Conservation (phyloP, 2,113 vertebrate species). For the Herpetotheres cachinnans region DNA sequence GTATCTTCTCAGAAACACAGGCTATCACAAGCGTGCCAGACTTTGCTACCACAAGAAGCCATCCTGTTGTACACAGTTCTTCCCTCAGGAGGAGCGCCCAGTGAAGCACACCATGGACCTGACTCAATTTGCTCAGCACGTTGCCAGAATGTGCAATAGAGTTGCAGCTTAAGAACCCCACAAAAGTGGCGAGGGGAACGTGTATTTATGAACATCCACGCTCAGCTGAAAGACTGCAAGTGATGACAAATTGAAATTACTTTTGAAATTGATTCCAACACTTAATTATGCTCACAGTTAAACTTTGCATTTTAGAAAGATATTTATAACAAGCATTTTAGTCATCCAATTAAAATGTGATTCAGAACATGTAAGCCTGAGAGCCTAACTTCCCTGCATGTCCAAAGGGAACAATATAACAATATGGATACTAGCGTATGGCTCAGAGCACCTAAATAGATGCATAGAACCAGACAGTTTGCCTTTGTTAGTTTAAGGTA, state of each 20-base stretch:
- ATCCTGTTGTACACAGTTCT: neutral
- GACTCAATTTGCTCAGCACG: neutral
- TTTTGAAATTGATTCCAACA: neutral
- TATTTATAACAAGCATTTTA: slow-evolving; percentile 22
- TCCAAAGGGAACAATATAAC: neutral
- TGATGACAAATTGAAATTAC: slow-evolving; percentile 3
- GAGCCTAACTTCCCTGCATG: neutral
- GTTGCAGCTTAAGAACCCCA: neutral
- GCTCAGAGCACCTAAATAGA: neutral
- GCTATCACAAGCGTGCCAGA: neutral
- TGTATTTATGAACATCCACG: neutral
- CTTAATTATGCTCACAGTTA: neutral
- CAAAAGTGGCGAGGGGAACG: neutral
- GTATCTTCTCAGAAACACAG: neutral
- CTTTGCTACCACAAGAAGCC: neutral
- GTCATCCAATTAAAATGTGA: slow-evolving; percentile 2
- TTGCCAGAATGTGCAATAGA: neutral
- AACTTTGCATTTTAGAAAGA: neutral
- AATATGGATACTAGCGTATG: neutral
- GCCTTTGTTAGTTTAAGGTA: neutral
- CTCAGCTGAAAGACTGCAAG: neutral
- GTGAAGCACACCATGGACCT: neutral
- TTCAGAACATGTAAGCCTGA: neutral
- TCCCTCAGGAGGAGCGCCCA: neutral
- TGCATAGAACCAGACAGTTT: neutral